Base-by-base conservation (phyloP, 37 sponge, comb jelly and placozoan genomes). In the Chondrilla cf. caribensis region DNA sequence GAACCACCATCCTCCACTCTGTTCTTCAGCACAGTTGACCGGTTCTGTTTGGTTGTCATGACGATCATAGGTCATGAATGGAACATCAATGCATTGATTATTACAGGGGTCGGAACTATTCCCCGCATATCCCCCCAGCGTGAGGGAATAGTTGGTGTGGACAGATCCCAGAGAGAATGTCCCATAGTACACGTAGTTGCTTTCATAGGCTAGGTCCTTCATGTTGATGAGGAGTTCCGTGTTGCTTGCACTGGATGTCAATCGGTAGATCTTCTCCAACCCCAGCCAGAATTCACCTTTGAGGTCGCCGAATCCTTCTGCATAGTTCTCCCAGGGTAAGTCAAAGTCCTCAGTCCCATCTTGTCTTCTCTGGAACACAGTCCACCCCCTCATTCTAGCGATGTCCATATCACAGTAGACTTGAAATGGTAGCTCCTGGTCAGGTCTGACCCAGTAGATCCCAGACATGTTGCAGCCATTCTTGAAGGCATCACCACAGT, bases 1-100 rank as follows among this genome's bases (percentile, higher is more conserved):
- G 68, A 37, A 82, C 82, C 82, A 82, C 82, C 82, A 82, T 25
- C 70, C 82, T 24, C 71, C 82, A 36, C 35, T 82, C 42, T 82
- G 22, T 42, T 40, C 32, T 67, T n/a, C 55, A 24, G 82, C 82
- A 68, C 82, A 82, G 71, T 82, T 82, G 24, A 51, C 44, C 31
- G 0, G 17, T 31, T 29, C 19, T n/a, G 70, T 35, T 6, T 32
- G 26, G 36, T 82, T 70, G 33, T 82, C 67, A 31, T 82, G 70
- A 25, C 67, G 40, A 36, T 82, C 82, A 28, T 26, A 6, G 15
- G 82, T 82, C 2, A 47, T 82, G 67, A 82, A 82, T 32, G 28
- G 25, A 21, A 64, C 35, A 67, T 11, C 18, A 25, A 11, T 24
- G 2, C 1, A 11, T 14, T n/a, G 21, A 29, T 29, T 28, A n/a